Evolutionary conservation across 2,888 invertebrate genomes (phyloP).

Genomic region (Capitulum mitella): DNA sequence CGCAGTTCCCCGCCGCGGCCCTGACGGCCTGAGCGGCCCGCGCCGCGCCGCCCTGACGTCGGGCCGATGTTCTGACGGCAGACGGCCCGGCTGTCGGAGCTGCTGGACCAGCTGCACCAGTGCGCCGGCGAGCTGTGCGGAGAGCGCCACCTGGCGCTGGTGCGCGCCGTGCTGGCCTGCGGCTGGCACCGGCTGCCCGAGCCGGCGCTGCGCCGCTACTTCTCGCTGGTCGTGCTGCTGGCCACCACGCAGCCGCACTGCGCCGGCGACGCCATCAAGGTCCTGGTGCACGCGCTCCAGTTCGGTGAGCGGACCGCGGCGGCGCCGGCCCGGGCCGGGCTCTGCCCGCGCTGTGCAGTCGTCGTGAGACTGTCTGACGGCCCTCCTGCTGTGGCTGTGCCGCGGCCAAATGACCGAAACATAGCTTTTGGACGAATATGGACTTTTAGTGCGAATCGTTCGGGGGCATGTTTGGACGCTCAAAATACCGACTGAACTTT

Average conservation of each 20-base stretch:
- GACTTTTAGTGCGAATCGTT: too few relatives aligned
- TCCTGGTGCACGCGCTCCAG: neutral
- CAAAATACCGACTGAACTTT: too few relatives aligned
- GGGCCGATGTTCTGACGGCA: neutral
- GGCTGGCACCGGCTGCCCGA: constrained; percentile 3
- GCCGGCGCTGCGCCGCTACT: constrained; percentile 2
- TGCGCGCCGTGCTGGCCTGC: constrained; percentile 17
- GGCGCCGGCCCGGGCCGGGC: too few relatives aligned
- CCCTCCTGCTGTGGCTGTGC: too few relatives aligned
- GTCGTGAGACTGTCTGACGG: too few relatives aligned
- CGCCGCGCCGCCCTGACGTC: neutral
- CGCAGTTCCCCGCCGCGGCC: neutral
- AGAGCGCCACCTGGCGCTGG: neutral
- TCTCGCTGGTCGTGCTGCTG: neutral
- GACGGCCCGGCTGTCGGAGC: neutral
- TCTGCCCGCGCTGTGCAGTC: too few relatives aligned
- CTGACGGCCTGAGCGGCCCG: neutral
- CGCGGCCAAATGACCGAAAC: too few relatives aligned
- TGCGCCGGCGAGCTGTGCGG: neutral
- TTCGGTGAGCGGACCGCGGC: too few relatives aligned
- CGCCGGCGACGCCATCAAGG: neutral
- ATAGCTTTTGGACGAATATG: too few relatives aligned
- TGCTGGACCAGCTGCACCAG: constrained; percentile 16
- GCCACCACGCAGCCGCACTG: neutral
- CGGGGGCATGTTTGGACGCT: too few relatives aligned